Base-by-base conservation (phyloP, 2,113 vertebrate species). In the Lamprologus ornatipinnis region DNA sequence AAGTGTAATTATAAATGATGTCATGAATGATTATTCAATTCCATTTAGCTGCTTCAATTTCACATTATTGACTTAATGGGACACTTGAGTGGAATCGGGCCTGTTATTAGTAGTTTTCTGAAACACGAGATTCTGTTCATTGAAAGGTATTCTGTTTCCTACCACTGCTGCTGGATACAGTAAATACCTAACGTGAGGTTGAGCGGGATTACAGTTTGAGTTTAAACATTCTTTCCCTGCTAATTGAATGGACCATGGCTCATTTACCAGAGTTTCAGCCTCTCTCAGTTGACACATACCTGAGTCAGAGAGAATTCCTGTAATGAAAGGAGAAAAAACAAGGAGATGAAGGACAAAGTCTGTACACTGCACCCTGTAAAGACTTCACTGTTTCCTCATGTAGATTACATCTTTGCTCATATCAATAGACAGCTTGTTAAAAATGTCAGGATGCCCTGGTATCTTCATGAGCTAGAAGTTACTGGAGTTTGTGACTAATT, bases 401-500 rank as follows among this genome's bases (percentile, higher is more conserved):
- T 23, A 78, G 88, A 86, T 91, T 47, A 75, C 33, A 84, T 90
- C 80, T 82, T 35, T 17, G n/a, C 65, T 57, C 40, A 37, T 31
- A 68, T 89, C 84, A 85, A 79, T 53, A 53, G 75, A 80, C 40
- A 31, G 84, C 75, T 84, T 88, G 82, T 92, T 65, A 42, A 65
- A 63, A 42, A 68, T 31, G 51, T 40, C 70, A 81, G 79, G 15
- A 89, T 68, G 60, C 60, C 49, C n/a, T 9, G 19, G 5, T 86
- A 54, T 83, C 75, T 58, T 17, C 14, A 42, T 73, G 5, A 35
- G 5, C 8, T 15, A 17, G 40, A 26, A 2, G 2, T 51, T 82
- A 55, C 57, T 26, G 6, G 11, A 81, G 23, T 37, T 60, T 82
- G 51, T 35, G 37, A 80, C n/a, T 73, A 55, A 82, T 60, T 73